Conservation (phyloP, 2,888 invertebrate genomes). For the Tiphia femorata region DNA sequence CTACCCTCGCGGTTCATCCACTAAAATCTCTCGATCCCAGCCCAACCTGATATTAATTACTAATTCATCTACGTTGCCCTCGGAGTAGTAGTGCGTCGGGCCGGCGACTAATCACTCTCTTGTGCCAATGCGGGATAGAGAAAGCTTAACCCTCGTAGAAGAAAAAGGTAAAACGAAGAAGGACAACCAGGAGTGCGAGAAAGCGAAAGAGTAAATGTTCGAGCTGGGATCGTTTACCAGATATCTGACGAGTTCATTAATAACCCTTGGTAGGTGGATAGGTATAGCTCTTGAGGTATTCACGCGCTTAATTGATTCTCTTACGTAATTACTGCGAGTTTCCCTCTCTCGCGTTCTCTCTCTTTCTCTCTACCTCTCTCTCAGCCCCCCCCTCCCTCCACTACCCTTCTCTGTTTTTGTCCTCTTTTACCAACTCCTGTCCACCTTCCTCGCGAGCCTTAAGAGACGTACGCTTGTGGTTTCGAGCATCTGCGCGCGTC, state of each 20-base stretch:
- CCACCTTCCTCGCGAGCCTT: too few relatives aligned
- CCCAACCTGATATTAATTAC: constrained; percentile 42
- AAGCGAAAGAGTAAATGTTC: constrained; percentile 10
- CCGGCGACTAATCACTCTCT: constrained; percentile 31
- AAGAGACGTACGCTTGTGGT: too few relatives aligned
- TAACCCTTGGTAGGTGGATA: constrained; percentile 47
- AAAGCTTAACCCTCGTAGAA: background rate
- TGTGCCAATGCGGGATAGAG: background rate
- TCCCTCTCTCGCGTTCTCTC: constrained; percentile 4
- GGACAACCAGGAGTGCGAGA: background rate
- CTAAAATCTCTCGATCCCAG: constrained; percentile 21
- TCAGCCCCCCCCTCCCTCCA: constrained; percentile 1
- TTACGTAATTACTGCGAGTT: constrained; percentile 50
- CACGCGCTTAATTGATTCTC: constrained; percentile 54
- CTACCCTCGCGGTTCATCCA: constrained; percentile 37
- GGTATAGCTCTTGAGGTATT: constrained; percentile 45
- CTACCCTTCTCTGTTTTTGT: background rate
- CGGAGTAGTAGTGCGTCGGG: constrained; percentile 21
- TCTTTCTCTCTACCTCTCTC: too few relatives aligned
- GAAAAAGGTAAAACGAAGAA: constrained; percentile 12
- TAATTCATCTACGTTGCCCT: constrained; percentile 34
- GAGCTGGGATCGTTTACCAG: constrained; percentile 51
- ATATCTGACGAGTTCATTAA: constrained; percentile 63
- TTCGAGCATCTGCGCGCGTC: too few relatives aligned
- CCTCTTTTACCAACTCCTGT: too few relatives aligned